Evolutionary conservation across 2,888 invertebrate species (phyloP), one percentile per base, ranked within the genome.

Genomic region (Amiota communis): DNA sequence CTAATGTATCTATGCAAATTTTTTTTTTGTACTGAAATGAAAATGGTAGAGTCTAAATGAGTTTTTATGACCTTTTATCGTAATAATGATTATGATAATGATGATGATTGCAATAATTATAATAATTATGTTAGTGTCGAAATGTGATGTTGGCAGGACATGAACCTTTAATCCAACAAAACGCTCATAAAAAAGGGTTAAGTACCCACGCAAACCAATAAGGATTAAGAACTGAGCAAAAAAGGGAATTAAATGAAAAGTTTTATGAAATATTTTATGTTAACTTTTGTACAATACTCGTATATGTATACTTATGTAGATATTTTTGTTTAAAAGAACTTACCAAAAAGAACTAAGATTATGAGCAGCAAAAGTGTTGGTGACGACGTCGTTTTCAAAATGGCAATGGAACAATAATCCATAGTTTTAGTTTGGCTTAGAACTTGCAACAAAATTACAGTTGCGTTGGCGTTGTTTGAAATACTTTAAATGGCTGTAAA

Each of bases 21-120:
- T 81, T 65, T 83, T 83, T 81, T 65, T 73, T 76, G 77, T 80
- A 76, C 63, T 76, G 79, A 75, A 81, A 76, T 82, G 83, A 85
- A 83, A 84, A 78, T 83, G 83, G 83, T 84, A 83, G 82, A 81
- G 83, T 85, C 85, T 84, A 83, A 83, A 84, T 83, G 83, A 82
- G 85, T 84, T 84, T 83, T 80, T 78, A 80, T 6, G 36, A 36
- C 36, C 36, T 36, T 36, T 36, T 36, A 36, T 36, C 36, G 6
- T 13, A 63, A 23, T n/a, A 13, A 8, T 63, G 46, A 13, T 36
- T 36, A 36, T 36, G 6, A 36, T 13, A 63, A 23, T n/a, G 12
- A 8, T 63, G 46, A 20, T 8, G 17, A 17, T 59, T 59, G 17
- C 12, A 59, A 47, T 36, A 47, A 36, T 36, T 71, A 57, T 73